Evolutionary conservation across 2,888 invertebrate species (phyloP).

Genomic region (Synergus itoensis): DNA sequence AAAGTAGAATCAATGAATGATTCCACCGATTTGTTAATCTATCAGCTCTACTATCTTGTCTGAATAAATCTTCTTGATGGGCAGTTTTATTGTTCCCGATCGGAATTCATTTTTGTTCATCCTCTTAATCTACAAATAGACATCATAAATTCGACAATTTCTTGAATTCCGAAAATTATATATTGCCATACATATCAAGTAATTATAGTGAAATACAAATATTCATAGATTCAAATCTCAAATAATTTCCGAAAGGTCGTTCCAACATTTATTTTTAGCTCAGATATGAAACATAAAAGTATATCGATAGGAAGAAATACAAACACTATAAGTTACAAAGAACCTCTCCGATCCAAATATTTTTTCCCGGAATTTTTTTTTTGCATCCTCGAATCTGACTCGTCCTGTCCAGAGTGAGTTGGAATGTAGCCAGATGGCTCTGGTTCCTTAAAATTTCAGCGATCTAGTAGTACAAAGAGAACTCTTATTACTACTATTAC

Average conservation of each 20-base stretch:
- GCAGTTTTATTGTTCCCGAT: neutral
- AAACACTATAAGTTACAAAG: neutral
- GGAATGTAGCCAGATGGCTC: conserved; percentile 34
- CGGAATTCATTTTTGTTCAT: too few relatives aligned
- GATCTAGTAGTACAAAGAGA: conserved; percentile 20
- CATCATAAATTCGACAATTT: too few relatives aligned
- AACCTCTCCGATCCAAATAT: neutral
- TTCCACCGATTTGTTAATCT: neutral
- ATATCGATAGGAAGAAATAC: neutral
- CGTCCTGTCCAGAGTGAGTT: conserved; percentile 9
- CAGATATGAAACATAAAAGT: neutral
- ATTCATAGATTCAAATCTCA: too few relatives aligned
- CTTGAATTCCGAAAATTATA: too few relatives aligned
- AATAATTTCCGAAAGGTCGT: too few relatives aligned
- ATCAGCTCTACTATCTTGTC: neutral
- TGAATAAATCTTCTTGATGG: neutral
- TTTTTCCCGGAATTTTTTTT: conserved; percentile 5
- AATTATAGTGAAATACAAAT: too few relatives aligned
- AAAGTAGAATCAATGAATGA: conserved; percentile 4
- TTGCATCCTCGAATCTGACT: conserved; percentile 17
- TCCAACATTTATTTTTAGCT: neutral
- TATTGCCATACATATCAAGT: too few relatives aligned
- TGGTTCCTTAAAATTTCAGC: conserved; percentile 22
- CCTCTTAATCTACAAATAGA: too few relatives aligned
- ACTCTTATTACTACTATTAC: conserved; percentile 13